These are phyloP conservation scores for Aegypius monachus DNA, from an alignment of 2,113 vertebrate species.

Conservation along the genomic window DNA sequence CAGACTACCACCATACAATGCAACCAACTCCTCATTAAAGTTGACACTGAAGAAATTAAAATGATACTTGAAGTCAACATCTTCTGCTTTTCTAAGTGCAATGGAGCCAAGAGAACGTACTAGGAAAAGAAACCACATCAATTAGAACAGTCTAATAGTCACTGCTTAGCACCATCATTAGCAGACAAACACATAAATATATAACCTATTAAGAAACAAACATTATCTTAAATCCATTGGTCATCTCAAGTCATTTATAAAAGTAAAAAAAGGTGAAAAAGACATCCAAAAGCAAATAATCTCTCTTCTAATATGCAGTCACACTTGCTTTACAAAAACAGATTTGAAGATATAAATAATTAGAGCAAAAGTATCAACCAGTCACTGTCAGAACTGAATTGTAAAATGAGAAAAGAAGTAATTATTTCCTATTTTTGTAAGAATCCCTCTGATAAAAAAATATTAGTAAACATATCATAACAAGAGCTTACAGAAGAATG, in stretches of 20 bases:
- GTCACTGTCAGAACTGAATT: neutral
- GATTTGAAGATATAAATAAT: neutral
- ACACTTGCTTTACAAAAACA: neutral
- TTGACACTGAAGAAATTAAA: slow-evolving; percentile 96
- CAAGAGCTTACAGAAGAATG: neutral
- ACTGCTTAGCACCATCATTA: neutral
- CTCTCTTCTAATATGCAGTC: neutral
- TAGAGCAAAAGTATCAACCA: neutral
- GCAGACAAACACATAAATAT: neutral
- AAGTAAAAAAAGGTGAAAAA: neutral
- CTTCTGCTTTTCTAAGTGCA: slow-evolving; percentile 93
- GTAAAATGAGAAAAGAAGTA: neutral
- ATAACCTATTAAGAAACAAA: neutral
- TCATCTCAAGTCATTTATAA: neutral
- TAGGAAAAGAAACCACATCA: slow-evolving; percentile 53
- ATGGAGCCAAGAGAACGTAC: slow-evolving; percentile 94
- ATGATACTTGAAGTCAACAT: slow-evolving; percentile 84
- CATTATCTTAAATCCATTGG: neutral
- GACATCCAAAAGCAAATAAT: neutral
- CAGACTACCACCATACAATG: slow-evolving; percentile 92
- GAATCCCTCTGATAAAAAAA: neutral
- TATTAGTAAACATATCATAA: neutral
- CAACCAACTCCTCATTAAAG: slow-evolving; percentile 97
- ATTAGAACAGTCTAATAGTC: neutral
- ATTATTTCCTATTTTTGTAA: neutral